phyloP scores from a whole-genome alignment of 2,888 invertebrate species.

The Plebejus anna region DNA sequence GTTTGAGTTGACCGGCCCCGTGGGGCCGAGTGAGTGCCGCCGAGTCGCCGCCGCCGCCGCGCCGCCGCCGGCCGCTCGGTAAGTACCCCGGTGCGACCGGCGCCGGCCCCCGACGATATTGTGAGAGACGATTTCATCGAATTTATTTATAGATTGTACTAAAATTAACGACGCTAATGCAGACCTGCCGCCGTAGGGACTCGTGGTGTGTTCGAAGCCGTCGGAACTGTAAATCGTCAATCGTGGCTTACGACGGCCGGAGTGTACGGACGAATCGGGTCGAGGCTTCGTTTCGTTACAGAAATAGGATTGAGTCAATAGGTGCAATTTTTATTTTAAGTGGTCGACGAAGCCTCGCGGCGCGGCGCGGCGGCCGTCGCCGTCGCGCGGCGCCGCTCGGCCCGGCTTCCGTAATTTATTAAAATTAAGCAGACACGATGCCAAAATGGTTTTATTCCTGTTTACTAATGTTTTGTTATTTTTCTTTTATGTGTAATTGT shows the following conservation, averaged over 20 bases:
- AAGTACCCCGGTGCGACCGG: slow-evolving; percentile 40
- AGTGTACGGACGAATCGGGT: slow-evolving; percentile 73
- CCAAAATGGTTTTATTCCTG: slow-evolving; percentile 79
- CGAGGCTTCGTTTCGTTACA: slow-evolving; percentile 68
- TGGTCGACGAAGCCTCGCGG: slow-evolving; percentile 49
- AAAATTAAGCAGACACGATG: slow-evolving; percentile 76
- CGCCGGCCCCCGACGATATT: slow-evolving; percentile 49
- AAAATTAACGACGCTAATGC: slow-evolving; percentile 70
- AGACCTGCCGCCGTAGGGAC: slow-evolving; percentile 67
- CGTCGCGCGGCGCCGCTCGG: slow-evolving; percentile 37
- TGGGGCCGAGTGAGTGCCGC: slow-evolving; percentile 46
- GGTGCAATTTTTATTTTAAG: slow-evolving; percentile 76
- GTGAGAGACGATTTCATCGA: slow-evolving; percentile 78
- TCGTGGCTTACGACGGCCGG: slow-evolving; percentile 67
- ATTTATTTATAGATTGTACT: slow-evolving; percentile 79
- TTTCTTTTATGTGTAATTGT: slow-evolving; percentile 73
- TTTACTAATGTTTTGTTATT: slow-evolving; percentile 78
- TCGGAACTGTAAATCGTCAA: slow-evolving; percentile 69
- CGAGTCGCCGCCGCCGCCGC: slow-evolving; percentile 58
- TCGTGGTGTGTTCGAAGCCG: slow-evolving; percentile 74
- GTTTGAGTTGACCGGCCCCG: slow-evolving; percentile 39
- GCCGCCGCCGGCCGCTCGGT: slow-evolving; percentile 41
- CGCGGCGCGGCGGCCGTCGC: slow-evolving; percentile 39
- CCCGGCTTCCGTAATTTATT: slow-evolving; percentile 54
- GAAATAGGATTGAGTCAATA: slow-evolving; percentile 75